Evolutionary conservation across 2,888 invertebrate species (phyloP).

Genomic region (Abrostola tripartita): DNA sequence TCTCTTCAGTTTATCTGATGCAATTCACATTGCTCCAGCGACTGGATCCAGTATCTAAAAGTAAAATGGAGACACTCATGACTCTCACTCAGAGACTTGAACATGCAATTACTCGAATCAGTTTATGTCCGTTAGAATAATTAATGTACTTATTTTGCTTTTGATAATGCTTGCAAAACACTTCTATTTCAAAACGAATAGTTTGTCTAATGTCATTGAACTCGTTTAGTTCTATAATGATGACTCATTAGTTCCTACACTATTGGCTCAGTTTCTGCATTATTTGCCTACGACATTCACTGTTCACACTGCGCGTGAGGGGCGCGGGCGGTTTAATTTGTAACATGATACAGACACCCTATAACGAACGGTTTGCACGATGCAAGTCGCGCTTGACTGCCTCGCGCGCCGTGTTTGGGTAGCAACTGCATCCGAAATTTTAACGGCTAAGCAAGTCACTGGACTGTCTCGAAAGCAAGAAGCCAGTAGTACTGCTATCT

Average conservation of each 20-base stretch:
- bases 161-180: background rate
- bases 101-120: no score
- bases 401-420: background rate
- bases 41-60: background rate
- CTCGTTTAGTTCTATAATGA: background rate
- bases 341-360: background rate
- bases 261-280: no score
- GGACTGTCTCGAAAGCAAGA: background rate
- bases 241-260: background rate
- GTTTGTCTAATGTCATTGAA: background rate
- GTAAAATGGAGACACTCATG: background rate
- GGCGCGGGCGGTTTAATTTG: background rate
- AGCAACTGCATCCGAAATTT: conserved; percentile 1
- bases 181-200: background rate
- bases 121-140: no score
- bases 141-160: background rate
- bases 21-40: conserved; percentile 1
- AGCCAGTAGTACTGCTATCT: no score
- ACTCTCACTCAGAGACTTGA: no score
- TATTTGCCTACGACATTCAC: background rate
- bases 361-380: background rate
- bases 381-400: conserved; percentile 1
- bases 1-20: conserved; percentile 9
- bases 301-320: background rate
- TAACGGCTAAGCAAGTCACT: background rate